Evolutionary conservation across 35 echinoderm and acorn worm species (phyloP).

Genomic region (Diadema setosum): DNA sequence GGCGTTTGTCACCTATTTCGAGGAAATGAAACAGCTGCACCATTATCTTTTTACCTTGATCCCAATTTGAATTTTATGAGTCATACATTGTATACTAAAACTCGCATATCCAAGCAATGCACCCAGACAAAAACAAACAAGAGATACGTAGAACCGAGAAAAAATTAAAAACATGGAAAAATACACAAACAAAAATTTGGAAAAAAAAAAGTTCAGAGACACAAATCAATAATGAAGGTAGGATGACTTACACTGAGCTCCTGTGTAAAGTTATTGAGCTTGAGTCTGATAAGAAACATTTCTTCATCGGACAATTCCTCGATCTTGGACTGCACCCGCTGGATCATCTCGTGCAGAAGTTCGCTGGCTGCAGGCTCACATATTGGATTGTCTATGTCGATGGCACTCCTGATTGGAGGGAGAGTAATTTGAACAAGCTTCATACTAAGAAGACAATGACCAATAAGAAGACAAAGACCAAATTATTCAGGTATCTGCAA

Average conservation of each 20-base stretch:
- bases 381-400: conserved; percentile 62
- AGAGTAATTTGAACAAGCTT: too few species aligned
- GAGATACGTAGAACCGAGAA: too few species aligned
- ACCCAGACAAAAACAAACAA: too few species aligned
- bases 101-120: too few species aligned
- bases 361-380: conserved; percentile 60
- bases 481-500: too few species aligned
- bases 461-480: not conserved
- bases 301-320: conserved; percentile 73
- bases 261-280: conserved; percentile 65
- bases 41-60: too few species aligned
- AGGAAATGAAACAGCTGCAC: too few species aligned
- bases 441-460: not conserved
- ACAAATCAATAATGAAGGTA: not conserved
- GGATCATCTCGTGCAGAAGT: conserved; percentile 60
- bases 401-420: conserved; percentile 18
- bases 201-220: not conserved
- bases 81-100: too few species aligned
- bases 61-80: too few species aligned
- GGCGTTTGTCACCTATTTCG: too few species aligned
- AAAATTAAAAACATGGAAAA: not conserved
- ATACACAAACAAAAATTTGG: not conserved
- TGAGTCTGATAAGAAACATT: conserved; percentile 75
- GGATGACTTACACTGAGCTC: conserved; percentile 56
- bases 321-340: conserved; percentile 63